Percentiles rank a stretch among this genome's conserved stretches.
Conservation (phyloP, 2,797 vertebrate species). For the Anas capensis region DNA sequence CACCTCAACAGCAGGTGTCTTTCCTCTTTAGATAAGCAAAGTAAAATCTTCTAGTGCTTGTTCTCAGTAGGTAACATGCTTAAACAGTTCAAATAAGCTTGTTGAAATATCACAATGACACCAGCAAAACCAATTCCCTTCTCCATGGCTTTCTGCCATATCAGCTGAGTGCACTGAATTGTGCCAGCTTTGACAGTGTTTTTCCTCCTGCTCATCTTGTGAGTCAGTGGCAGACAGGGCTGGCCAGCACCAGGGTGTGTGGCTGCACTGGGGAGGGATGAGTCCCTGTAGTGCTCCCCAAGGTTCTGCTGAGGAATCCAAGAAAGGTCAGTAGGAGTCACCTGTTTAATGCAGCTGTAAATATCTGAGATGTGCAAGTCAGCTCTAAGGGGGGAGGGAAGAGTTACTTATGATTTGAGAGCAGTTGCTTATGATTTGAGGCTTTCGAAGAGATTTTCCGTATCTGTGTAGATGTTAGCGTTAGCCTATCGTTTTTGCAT, state of each 20-base stretch:
- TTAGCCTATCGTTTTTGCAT: neutral
- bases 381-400: neutral
- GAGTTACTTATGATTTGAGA: neutral
- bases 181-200: neutral
- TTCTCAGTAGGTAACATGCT: neutral
- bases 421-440: neutral
- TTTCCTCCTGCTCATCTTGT: neutral
- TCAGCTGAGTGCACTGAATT: neutral
- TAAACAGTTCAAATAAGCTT: neutral
- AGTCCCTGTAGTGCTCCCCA: neutral
- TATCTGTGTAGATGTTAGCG: neutral
- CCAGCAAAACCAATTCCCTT: neutral
- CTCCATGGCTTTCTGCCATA: neutral
- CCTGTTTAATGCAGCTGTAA: neutral
- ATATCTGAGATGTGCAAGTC: neutral
- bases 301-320: neutral
- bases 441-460: neutral
- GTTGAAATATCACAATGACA: neutral
- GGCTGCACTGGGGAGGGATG: accelerated
- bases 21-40: too few species aligned
- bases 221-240: neutral
- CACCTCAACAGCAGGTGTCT: neutral
- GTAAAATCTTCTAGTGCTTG: neutral
- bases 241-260: accelerated
- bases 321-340: neutral